phyloP scores from a whole-genome alignment of 2,797 vertebrate genomes.

The Mallotus villosus region DNA sequence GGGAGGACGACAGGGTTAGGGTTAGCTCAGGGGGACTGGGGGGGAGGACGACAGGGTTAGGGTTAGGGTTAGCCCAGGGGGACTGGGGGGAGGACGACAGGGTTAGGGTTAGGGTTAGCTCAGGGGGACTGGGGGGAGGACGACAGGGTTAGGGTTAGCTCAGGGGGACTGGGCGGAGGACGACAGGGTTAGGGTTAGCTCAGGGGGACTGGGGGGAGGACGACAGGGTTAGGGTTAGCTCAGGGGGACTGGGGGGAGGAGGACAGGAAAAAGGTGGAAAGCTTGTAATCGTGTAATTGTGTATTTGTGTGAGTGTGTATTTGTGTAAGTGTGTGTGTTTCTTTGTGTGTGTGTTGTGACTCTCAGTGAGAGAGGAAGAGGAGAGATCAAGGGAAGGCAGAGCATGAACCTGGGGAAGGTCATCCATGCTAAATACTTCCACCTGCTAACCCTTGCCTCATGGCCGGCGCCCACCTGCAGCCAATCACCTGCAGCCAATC shows the following conservation, averaged over 20 bases:
- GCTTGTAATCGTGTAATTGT: too few species aligned
- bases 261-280: not conserved
- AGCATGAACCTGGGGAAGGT: not conserved
- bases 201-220: not conserved
- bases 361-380: not conserved
- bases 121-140: not conserved
- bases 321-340: not conserved
- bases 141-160: too few species aligned
- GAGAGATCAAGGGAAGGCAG: not conserved
- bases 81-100: not conserved
- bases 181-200: too few species aligned
- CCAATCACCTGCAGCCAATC: too few species aligned
- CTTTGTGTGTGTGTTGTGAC: not conserved
- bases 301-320: not conserved
- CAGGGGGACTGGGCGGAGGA: not conserved
- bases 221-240: conserved; percentile 33
- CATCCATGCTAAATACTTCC: too few species aligned
- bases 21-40: not conserved
- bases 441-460: too few species aligned
- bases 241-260: conserved; percentile 12
- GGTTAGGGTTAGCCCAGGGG: too few species aligned
- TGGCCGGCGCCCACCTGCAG: too few species aligned
- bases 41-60: not conserved
- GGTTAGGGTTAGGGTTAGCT: too few species aligned
- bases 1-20: not conserved